Evolutionary conservation across 2,797 vertebrate genomes (phyloP).

Genomic region (Alectoris magna): DNA sequence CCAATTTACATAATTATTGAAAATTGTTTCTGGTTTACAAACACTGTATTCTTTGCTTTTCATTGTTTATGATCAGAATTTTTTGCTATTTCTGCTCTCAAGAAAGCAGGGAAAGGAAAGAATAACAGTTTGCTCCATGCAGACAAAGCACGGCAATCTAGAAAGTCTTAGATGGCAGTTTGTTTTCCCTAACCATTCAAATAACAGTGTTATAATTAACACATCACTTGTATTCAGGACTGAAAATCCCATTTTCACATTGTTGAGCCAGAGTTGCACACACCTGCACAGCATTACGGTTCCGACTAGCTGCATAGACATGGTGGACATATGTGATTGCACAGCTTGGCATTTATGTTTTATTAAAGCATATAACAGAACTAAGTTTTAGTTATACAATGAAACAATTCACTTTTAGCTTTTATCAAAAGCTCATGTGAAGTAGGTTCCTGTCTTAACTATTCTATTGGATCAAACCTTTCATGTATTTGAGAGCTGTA

Average conservation of each 20-base stretch:
- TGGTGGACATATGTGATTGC: no score
- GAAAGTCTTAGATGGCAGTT: neutral
- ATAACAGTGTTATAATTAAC: neutral
- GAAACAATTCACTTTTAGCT: neutral
- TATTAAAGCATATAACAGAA: neutral
- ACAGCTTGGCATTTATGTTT: neutral
- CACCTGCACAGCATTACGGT: neutral
- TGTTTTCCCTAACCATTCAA: neutral
- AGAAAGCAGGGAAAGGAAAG: slow-evolving; percentile 22
- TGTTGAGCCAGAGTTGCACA: neutral
- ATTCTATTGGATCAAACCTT: neutral
- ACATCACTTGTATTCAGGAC: neutral
- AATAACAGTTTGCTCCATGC: neutral
- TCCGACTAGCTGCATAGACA: neutral
- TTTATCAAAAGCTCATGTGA: neutral
- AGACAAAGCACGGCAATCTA: neutral
- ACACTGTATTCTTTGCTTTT: neutral
- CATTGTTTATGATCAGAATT: neutral
- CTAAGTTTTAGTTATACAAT: neutral
- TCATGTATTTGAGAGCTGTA: neutral
- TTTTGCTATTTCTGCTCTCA: neutral
- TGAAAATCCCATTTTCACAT: neutral
- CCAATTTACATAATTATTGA: slow-evolving; percentile 4
- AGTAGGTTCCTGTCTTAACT: neutral
- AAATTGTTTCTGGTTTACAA: neutral